Base-by-base conservation (phyloP, 2,888 invertebrate species). In the Eilema sororculum region DNA sequence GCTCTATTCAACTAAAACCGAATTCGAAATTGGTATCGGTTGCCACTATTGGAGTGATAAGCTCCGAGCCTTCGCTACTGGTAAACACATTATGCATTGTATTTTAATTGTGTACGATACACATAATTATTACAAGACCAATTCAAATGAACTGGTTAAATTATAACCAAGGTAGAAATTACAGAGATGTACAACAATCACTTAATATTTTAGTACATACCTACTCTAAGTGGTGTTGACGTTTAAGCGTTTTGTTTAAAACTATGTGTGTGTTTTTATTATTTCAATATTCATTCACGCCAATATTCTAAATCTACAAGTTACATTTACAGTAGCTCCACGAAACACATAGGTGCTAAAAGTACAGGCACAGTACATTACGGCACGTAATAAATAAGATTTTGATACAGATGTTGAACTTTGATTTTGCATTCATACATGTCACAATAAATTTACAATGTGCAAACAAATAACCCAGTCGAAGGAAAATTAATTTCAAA, bases 321-420 rank as follows among this genome's bases (percentile, higher is more conserved):
- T 59, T 41, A 59, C n/a, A 59, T 59, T 58, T 41, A 66, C n/a
- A n/a, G n/a, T 41, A 46, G 13, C n/a, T 59, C 16, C 24, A 41
- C 60, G 59, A 59, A 70, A 74, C 46, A 77, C 28, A 72, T 33
- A 71, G 68, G 69, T 63, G n/a, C n/a, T n/a, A n/a, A n/a, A n/a
- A n/a, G n/a, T n/a, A n/a, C n/a, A n/a, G n/a, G n/a, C n/a, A 74
- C 68, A 72, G 24, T 8, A 62, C 3, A 24, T 62, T 61, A 33
- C 33, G 33, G 22, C 2, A 22, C 33, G 16, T 41, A 62, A 8
- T 62, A 46, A 59, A 61, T 69, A 58, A 56, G 28, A 63, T 74
- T 77, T 71, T 77, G 67, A 72, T 75, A 13, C 33, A 58, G 46
- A 13, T 33, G 65, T 46, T 64, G 33, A 61, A 33, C 33, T 33